phyloP scores from a whole-genome alignment of 1,140 invertebrate species.

The Cyphomyrmex costatus region DNA sequence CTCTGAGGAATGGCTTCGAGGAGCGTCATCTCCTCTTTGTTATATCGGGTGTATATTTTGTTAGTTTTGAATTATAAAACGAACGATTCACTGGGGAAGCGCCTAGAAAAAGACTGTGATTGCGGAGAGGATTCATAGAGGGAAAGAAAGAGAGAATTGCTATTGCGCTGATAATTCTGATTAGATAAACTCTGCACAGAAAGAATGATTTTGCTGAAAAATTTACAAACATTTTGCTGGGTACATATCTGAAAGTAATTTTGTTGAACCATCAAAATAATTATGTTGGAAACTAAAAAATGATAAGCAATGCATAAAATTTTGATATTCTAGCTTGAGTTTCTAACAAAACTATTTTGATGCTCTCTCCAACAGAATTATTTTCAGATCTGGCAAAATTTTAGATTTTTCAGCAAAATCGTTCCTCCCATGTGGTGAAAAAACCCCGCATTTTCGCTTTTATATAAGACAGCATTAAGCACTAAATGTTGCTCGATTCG shows the following conservation, averaged over 20 bases:
- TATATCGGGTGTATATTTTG: conserved; percentile 40
- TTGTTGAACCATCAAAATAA: no score
- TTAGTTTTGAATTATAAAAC: conserved; percentile 18
- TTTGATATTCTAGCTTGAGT: no score
- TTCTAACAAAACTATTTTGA: no score
- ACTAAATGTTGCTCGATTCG: conserved; percentile 5
- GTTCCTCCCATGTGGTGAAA: background rate
- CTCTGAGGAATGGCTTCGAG: conserved; percentile 48
- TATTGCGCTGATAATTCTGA: conserved; percentile 17
- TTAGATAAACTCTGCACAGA: background rate
- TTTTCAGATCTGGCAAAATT: no score
- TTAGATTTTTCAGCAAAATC: no score
- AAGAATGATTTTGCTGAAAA: no score
- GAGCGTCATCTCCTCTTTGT: conserved; percentile 41
- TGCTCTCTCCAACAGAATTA: no score
- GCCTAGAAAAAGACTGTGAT: conserved; percentile 26
- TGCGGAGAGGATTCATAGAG: background rate
- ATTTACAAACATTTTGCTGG: no score
- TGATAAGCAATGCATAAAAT: no score
- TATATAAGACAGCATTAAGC: background rate
- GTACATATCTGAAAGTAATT: no score
- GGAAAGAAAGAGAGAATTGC: background rate
- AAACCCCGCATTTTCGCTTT: background rate
- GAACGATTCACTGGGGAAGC: conserved; percentile 5
- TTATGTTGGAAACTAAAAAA: no score